These are phyloP conservation scores for Elymnias hypermnestra DNA, from an alignment of 1,140 invertebrate genomes.

Conservation along the genomic window DNA sequence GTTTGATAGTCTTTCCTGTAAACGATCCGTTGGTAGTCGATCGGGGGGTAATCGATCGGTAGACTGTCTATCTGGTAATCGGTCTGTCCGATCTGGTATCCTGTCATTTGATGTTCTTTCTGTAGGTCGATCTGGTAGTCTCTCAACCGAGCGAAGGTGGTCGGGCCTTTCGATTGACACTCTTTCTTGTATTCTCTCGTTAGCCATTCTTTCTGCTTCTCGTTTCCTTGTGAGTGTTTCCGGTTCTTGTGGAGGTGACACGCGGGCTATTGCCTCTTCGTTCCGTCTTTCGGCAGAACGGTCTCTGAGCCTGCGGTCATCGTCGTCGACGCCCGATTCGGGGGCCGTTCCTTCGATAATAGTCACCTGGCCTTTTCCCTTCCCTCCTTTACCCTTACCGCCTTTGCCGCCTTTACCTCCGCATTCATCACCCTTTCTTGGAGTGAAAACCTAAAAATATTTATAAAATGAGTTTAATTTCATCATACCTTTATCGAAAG, in stretches of 20 bases:
- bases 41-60: slow-evolving; percentile 40
- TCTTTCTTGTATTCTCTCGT: slow-evolving; percentile 45
- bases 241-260: slow-evolving; percentile 49
- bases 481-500: no score
- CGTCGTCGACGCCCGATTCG: slow-evolving; percentile 42
- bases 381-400: slow-evolving; percentile 79
- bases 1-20: slow-evolving; percentile 24
- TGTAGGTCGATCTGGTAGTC: slow-evolving; percentile 23
- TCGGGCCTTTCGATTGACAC: slow-evolving; percentile 39
- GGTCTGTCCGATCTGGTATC: slow-evolving; percentile 32
- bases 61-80: slow-evolving; percentile 25
- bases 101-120: slow-evolving; percentile 43
- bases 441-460: slow-evolving; percentile 57
- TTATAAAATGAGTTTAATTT: neutral
- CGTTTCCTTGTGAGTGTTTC: slow-evolving; percentile 40
- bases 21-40: slow-evolving; percentile 27
- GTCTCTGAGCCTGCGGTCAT: slow-evolving; percentile 38
- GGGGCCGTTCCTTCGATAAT: slow-evolving; percentile 61
- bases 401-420: slow-evolving; percentile 80
- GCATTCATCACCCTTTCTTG: slow-evolving; percentile 75
- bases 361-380: slow-evolving; percentile 79
- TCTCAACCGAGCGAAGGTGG: slow-evolving; percentile 30
- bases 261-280: slow-evolving; percentile 54
- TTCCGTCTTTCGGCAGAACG: slow-evolving; percentile 41
- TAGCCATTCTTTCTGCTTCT: slow-evolving; percentile 37